Base-by-base conservation (phyloP, 2,888 invertebrate species). In the Amphipoea oculea region DNA sequence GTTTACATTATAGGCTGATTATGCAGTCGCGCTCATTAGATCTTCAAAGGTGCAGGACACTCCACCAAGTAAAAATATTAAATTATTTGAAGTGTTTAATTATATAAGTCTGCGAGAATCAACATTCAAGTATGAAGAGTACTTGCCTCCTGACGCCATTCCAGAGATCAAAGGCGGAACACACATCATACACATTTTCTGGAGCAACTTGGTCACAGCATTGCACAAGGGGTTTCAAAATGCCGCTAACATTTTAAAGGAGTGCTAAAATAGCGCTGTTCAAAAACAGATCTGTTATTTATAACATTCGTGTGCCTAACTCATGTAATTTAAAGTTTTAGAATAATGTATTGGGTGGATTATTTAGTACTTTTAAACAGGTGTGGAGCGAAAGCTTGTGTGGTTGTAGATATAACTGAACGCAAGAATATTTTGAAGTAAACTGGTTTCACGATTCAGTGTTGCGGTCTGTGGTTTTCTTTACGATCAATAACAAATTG, bases 311-410 rank as follows among this genome's bases (percentile, higher is more conserved):
- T 40, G 57, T 48, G 29, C 0, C 4, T 12, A 9, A 77, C 40
- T 67, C 17, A 29, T 48, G 60, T 40, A 77, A 62, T 48, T 51
- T 17, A n/a, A 60, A 67, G 67, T 77, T 60, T 7, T 14, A 29
- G 40, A 60, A 78, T 76, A 77, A 68, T 51, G 40, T 67, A 67
- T 67, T 12, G 29, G 14, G 17, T 36, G 17, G 78, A 78, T 68
- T 62, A 68, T 78, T 67, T 68, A 68, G 51, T 14, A 29, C 14
- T n/a, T 67, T 42, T 0, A 42, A 67, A 4, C 20, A 62, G n/a
- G 42, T 66, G 76, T 66, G 36, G 42, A 42, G 51, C 7, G 1
- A 76, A 36, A 51, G 17, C 40, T 48, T 40, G 20, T 29, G 54
- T 66, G 36, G n/a, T 76, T 67, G 20, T 72, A 20, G 54, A 54